Conservation (phyloP, 2,888 invertebrate species). For the Catocala sponsa region DNA sequence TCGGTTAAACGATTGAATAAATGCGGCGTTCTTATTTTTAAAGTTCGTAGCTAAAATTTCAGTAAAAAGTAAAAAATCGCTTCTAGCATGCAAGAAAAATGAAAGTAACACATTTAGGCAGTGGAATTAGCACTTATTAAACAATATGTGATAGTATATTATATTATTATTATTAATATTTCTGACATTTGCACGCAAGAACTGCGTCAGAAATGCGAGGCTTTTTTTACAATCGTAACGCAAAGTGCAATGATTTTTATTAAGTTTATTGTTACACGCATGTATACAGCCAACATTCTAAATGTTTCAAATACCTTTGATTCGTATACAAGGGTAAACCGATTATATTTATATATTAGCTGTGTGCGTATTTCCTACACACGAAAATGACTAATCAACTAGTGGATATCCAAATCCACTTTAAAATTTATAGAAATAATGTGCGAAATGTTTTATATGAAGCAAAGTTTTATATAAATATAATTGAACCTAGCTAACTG, state of each 20-base stretch:
- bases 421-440: too few species aligned
- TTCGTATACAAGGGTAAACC: slow-evolving; percentile 6
- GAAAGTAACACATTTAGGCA: slow-evolving; percentile 39
- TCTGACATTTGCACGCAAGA: slow-evolving; percentile 33
- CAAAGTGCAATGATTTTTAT: slow-evolving; percentile 21
- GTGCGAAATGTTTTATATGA: too few species aligned
- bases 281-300: slow-evolving; percentile 12
- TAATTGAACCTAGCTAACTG: too few species aligned
- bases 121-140: slow-evolving; percentile 35
- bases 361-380: background rate
- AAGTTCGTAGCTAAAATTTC: slow-evolving; percentile 18
- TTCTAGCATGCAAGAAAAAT: slow-evolving; percentile 45
- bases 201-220: slow-evolving; percentile 16
- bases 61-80: slow-evolving; percentile 34
- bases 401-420: too few species aligned
- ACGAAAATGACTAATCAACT: too few species aligned
- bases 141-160: too few species aligned
- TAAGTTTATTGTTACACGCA: slow-evolving; percentile 14
- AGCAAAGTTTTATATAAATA: too few species aligned
- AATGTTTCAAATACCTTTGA: slow-evolving; percentile 14
- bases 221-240: slow-evolving; percentile 9
- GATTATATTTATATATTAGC: slow-evolving; percentile 12
- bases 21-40: slow-evolving; percentile 14
- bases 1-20: slow-evolving; percentile 22
- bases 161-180: too few species aligned